These are phyloP conservation scores for Pachypanchax playfairii DNA, from an alignment of 2,113 vertebrate genomes.

Conservation along the genomic window DNA sequence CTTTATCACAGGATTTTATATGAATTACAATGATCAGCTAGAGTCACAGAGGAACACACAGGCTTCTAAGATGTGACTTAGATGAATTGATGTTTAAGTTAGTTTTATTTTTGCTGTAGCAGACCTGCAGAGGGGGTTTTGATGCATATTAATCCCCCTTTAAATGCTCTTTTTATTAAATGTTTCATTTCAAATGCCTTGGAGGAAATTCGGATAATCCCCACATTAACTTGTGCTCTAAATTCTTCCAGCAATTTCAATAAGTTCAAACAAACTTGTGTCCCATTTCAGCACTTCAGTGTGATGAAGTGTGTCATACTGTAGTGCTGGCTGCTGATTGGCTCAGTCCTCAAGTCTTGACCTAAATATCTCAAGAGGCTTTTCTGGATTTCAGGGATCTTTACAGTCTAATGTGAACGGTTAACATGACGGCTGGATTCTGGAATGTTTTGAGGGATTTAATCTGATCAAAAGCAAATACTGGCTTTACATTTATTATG, in stretches of 20 bases:
- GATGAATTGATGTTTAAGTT: neutral
- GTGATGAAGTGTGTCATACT: slow-evolving; percentile 10
- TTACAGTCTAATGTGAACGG: neutral
- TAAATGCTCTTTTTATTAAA: neutral
- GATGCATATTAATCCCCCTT: neutral
- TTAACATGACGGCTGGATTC: neutral
- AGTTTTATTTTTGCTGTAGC: neutral
- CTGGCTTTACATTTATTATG: too few relatives aligned
- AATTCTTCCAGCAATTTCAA: neutral
- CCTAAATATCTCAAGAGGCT: slow-evolving; percentile 27
- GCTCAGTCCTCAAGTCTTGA: neutral
- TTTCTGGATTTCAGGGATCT: neutral
- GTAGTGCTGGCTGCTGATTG: slow-evolving; percentile 11
- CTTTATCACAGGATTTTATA: neutral
- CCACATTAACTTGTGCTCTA: neutral
- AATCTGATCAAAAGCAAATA: neutral
- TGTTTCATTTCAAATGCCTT: neutral
- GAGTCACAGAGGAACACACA: too few relatives aligned
- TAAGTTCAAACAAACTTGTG: neutral
- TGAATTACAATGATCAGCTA: neutral
- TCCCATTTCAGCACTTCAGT: slow-evolving; percentile 3
- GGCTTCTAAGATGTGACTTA: too few relatives aligned
- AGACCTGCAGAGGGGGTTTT: neutral
- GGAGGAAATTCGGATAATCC: neutral
- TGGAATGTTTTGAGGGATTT: neutral